Evolutionary conservation across 2,888 invertebrate species (phyloP).

Genomic region (Poecilus cupreus): DNA sequence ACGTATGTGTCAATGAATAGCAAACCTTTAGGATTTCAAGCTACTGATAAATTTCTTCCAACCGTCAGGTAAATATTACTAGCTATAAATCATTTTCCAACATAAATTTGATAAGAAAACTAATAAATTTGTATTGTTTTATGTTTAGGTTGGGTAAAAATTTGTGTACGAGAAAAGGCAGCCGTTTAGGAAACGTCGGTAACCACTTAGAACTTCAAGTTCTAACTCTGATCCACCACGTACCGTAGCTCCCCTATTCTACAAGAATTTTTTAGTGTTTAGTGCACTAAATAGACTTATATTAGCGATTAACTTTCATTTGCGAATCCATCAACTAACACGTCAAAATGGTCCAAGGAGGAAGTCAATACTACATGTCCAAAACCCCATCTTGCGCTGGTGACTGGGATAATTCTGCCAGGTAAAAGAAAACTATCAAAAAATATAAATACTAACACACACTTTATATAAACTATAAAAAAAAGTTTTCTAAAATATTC

Average conservation of each 20-base stretch:
- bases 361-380: slow-evolving; percentile 62
- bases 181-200: slow-evolving; percentile 88
- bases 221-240: slow-evolving; percentile 89
- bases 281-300: slow-evolving; percentile 3
- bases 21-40: slow-evolving; percentile 69
- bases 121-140: slow-evolving; percentile 28
- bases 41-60: slow-evolving; percentile 70
- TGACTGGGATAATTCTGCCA: slow-evolving; percentile 66
- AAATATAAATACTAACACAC: neutral
- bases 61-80: slow-evolving; percentile 69
- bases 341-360: slow-evolving; percentile 70
- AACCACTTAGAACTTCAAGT: slow-evolving; percentile 90
- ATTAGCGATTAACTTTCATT: slow-evolving; percentile 27
- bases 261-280: slow-evolving; percentile 33
- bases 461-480: neutral
- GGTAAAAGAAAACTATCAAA: slow-evolving; percentile 65
- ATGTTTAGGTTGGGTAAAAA: slow-evolving; percentile 86
- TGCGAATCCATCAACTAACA: slow-evolving; percentile 52
- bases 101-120: slow-evolving; percentile 59
- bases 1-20: slow-evolving; percentile 72
- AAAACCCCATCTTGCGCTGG: slow-evolving; percentile 58
- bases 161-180: slow-evolving; percentile 87
- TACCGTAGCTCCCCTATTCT: slow-evolving; percentile 78
- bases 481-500: neutral
- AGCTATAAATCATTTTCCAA: slow-evolving; percentile 46